Base-by-base conservation (phyloP, 2,113 vertebrate genomes). In the Grus americana region DNA sequence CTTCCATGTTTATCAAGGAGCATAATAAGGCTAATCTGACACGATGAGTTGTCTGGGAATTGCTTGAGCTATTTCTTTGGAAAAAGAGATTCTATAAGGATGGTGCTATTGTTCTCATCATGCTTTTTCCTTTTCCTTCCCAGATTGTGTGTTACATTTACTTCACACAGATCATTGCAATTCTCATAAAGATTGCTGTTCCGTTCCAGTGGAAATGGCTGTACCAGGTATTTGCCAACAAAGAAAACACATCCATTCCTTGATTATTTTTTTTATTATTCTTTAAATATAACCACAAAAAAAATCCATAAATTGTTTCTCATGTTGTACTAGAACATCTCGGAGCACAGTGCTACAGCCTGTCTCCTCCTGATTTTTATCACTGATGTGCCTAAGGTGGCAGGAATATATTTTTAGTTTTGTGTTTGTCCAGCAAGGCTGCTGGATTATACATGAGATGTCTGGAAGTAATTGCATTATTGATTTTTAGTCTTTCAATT, bases 161-260 rank as follows among this genome's bases (percentile, higher is more conserved):
- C 97, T 99, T 99, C 97, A 99, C 99, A 71, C 98, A 98, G 89
- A 99, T 99, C 96, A 99, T 99, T 38, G 98, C 99, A 11, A 98
- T 99, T 90, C 98, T 99, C 92, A 98, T 99, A 96, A 99, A 98
- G 90, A 98, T 99, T 36, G 98, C 98, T 11, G 98, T 99, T 49
- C 99, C 98, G 1, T 99, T 99, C 98, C 98, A 99, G 96, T 99
- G 98, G 99, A 99, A 99, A 85, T 99, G 98, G 99, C 98, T 99
- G 8, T 99, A 99, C 97, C 98, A 99, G 98, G 98, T 99, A 96
- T 58, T 85, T 57, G 59, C 26, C 76, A 58, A 24, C 6, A 62
- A 61, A 30, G 36, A 46, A 57, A 54, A 92, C 3, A 40, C 16
- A 75, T 92, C 24, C 8, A n/a, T 80, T 79, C 26, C 52, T 78